These are phyloP conservation scores for Melipona beecheii DNA, from an alignment of 2,888 invertebrate species.

Conservation along the genomic window DNA sequence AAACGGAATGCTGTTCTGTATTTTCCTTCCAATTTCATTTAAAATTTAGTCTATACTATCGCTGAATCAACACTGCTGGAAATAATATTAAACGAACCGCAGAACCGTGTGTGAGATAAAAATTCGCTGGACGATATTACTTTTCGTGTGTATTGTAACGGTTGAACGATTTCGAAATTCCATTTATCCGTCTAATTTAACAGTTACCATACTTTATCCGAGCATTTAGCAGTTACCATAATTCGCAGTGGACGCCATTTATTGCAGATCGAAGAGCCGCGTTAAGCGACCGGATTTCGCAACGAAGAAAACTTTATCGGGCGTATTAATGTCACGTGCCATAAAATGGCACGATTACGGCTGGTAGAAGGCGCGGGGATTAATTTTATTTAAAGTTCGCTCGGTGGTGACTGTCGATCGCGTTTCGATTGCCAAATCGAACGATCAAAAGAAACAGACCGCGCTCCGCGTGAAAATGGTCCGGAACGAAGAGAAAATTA, in stretches of 20 bases:
- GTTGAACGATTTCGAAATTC: slow-evolving; percentile 12
- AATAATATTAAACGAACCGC: too few relatives aligned
- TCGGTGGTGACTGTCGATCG: not conserved
- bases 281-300: slow-evolving; percentile 29
- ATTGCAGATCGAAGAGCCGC: slow-evolving; percentile 29
- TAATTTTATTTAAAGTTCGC: slow-evolving; percentile 38
- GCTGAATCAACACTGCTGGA: too few relatives aligned
- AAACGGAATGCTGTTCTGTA: too few relatives aligned
- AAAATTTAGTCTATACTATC: too few relatives aligned
- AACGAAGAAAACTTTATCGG: slow-evolving; percentile 23
- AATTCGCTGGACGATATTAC: too few relatives aligned
- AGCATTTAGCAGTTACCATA: not conserved
- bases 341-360: slow-evolving; percentile 29
- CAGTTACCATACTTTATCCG: not conserved
- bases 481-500: not conserved
- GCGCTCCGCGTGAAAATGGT: not conserved
- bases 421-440: not conserved
- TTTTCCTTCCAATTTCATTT: too few relatives aligned
- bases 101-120: too few relatives aligned
- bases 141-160: too few relatives aligned
- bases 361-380: slow-evolving; percentile 1
- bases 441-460: slow-evolving; percentile 14
- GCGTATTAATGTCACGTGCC: slow-evolving; percentile 18
- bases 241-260: slow-evolving; percentile 26
- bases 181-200: slow-evolving; percentile 34